Evolutionary conservation across 2,888 invertebrate genomes (phyloP), one percentile per base, ranked within the genome.

Genomic region (Leucoma salicis): DNA sequence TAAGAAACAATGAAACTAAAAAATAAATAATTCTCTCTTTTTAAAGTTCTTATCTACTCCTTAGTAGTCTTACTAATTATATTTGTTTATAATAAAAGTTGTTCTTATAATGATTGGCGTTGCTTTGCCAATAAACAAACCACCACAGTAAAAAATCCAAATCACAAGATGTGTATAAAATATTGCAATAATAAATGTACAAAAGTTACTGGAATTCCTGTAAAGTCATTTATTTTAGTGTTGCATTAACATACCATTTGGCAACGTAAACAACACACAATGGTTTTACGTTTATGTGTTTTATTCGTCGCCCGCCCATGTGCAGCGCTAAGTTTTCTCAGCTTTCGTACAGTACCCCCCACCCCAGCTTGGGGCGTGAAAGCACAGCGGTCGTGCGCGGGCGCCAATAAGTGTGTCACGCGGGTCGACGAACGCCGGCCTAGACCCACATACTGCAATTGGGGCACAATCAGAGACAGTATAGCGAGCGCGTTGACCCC

Each of bases 361-460:
- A 66, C 78, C 77, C 77, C 62, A 50, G 67, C 65, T 66, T 66
- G 77, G 78, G 82, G 80, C 83, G 86, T 83, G 87, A 87, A 86
- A 86, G 86, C 86, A 80, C 82, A 47, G 76, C 74, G 77, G 63
- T 64, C 77, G 75, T 77, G 81, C 82, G 82, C 82, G 74, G 74
- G 82, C 80, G 82, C 76, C 63, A 66, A 74, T 66, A 87, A 87
- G 86, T 90, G 78, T 87, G 89, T 70, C 90, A 80, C 73, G 74
- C 82, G 82, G 89, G 90, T 90, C 89, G 83, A 82, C 84, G 90
- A 86, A 85, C 88, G 89, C 86, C 87, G 90, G 87, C 90, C 90
- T 90, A 90, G 90, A 90, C 90, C 90, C 80, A 90, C 87, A 80
- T 90, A 76, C 63, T 64, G 74, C 82, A 89, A 90, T 90, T 88